phyloP scores from a whole-genome alignment of 2,797 vertebrate genomes.

The Amniataba percoides region DNA sequence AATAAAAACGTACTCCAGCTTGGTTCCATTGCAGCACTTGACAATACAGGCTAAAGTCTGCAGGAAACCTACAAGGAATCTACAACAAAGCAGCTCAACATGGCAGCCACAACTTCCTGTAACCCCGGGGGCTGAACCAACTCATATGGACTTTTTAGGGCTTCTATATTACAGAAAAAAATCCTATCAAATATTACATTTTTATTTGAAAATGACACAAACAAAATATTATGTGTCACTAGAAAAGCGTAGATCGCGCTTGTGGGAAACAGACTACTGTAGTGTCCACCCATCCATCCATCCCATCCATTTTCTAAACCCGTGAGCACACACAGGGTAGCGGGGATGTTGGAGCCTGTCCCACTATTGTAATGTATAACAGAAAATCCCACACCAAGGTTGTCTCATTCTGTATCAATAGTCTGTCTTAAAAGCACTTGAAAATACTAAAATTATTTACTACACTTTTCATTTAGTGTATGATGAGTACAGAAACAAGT shows the following conservation, averaged over 20 bases:
- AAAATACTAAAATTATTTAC: not conserved
- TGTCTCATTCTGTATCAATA: not conserved
- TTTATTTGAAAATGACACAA: not conserved
- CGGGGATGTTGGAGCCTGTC: too few relatives aligned
- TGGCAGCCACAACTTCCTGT: slow-evolving; percentile 87
- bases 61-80: slow-evolving; percentile 82
- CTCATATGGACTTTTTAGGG: slow-evolving; percentile 29
- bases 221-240: not conserved
- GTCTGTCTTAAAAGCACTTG: not conserved
- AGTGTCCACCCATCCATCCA: too few relatives aligned
- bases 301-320: too few relatives aligned
- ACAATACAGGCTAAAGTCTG: slow-evolving; percentile 70
- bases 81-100: slow-evolving; percentile 89
- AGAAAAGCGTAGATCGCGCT: not conserved
- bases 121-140: slow-evolving; percentile 73
- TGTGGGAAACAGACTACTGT: not conserved
- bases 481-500: not conserved
- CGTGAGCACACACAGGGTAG: too few relatives aligned
- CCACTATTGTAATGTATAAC: too few relatives aligned
- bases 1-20: slow-evolving; percentile 89
- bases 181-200: not conserved
- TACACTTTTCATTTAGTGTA: not conserved
- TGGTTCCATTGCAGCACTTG: slow-evolving; percentile 86
- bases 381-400: too few relatives aligned
- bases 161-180: not conserved